phyloP scores from a whole-genome alignment of 2,113 vertebrate species.

The Aegithalos caudatus region DNA sequence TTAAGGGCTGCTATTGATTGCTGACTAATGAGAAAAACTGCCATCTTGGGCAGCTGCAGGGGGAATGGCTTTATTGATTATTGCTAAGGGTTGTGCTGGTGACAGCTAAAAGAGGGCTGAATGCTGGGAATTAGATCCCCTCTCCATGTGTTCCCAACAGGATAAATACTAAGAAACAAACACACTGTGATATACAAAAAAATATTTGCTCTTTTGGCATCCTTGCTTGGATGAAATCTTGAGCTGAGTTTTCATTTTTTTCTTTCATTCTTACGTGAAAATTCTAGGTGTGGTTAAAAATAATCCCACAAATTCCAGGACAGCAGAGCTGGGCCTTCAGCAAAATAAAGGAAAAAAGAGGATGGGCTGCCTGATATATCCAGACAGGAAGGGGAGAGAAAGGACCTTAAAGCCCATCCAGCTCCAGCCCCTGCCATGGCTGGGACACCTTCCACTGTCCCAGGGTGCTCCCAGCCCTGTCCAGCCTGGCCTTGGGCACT shows the following conservation, averaged over 20 bases:
- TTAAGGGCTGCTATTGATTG: slow-evolving; percentile 46
- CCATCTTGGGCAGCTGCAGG: neutral
- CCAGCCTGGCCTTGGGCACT: neutral
- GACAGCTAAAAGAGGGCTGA: neutral
- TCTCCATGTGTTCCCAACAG: neutral
- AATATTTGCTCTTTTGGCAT: neutral
- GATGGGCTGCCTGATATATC: neutral
- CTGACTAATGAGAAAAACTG: slow-evolving; percentile 66
- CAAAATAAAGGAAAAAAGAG: neutral
- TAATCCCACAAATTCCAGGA: neutral
- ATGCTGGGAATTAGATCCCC: neutral
- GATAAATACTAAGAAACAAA: neutral
- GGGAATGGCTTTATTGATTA: slow-evolving; percentile 36
- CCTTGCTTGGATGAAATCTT: neutral
- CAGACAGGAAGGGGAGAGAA: no score
- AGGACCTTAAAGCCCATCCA: neutral
- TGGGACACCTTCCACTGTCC: neutral
- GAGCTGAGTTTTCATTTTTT: neutral
- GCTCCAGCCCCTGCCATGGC: neutral
- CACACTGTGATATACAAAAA: neutral
- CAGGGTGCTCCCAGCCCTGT: fast-evolving
- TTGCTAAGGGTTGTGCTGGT: slow-evolving; percentile 3
- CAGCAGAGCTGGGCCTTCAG: neutral
- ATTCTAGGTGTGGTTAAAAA: neutral
- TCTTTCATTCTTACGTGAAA: neutral